A percentile compares a stretch with the other conserved stretches of the same genome.
Conservation (phyloP, 2,888 invertebrate genomes). For the Pterobdella sp. region DNA sequence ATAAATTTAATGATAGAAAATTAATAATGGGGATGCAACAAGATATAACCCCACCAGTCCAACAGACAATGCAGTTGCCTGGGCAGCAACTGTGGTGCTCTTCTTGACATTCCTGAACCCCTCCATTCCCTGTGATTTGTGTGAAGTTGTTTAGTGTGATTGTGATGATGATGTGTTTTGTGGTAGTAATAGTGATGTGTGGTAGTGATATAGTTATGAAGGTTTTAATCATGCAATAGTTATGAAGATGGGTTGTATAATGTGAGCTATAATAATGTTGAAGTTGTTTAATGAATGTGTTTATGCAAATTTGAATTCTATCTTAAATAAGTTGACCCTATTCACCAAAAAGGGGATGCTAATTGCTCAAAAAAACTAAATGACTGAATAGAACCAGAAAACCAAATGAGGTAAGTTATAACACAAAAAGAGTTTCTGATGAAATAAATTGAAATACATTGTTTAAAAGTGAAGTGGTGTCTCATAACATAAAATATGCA, state of each 20-base stretch:
- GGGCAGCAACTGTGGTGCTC: constrained; percentile 92
- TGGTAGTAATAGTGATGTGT: background rate
- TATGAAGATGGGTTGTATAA: background rate
- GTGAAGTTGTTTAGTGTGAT: background rate
- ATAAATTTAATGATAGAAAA: no score
- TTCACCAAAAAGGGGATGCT: no score
- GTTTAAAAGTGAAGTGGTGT: background rate
- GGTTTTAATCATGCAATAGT: background rate
- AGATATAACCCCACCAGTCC: constrained; percentile 39
- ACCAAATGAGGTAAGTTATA: background rate
- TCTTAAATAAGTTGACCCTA: no score
- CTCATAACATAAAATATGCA: no score
- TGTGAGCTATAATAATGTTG: background rate
- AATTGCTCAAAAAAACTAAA: background rate
- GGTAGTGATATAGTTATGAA: background rate
- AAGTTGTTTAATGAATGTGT: no score
- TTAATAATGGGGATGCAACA: no score
- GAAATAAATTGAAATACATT: background rate
- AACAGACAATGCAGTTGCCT: constrained; percentile 71
- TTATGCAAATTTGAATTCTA: no score
- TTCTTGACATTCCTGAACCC: constrained; percentile 90
- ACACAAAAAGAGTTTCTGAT: background rate
- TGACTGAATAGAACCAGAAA: background rate
- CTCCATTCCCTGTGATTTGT: constrained; percentile 67
- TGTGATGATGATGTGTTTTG: background rate